Evolutionary conservation across 2,113 vertebrate species (phyloP).

Genomic region (Tympanuchus pallidicinctus): DNA sequence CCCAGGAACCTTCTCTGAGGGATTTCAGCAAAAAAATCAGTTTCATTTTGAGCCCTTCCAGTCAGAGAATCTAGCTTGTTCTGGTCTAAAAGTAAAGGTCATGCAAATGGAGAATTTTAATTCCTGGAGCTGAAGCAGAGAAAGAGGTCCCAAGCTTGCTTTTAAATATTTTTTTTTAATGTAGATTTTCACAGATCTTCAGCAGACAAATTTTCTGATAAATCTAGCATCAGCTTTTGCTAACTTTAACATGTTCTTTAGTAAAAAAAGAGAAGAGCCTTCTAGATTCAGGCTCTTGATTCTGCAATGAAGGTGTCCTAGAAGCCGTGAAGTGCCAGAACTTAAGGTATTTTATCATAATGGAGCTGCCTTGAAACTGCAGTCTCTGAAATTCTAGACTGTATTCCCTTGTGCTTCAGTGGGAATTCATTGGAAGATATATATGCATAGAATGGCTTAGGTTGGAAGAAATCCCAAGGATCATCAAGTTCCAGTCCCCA

Average conservation of each 20-base stretch:
- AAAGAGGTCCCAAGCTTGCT: neutral
- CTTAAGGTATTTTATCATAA: neutral
- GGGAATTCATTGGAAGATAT: slow-evolving; percentile 5
- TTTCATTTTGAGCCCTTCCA: neutral
- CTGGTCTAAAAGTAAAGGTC: neutral
- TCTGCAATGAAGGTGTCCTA: neutral
- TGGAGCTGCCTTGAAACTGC: neutral
- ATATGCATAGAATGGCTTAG: neutral
- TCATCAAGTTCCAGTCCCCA: no score
- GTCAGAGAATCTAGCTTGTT: neutral
- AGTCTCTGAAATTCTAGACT: neutral
- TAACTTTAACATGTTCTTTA: neutral
- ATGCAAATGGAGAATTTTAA: neutral
- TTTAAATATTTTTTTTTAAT: neutral
- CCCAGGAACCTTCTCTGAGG: neutral
- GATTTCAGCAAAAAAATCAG: neutral
- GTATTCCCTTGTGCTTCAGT: slow-evolving; percentile 3
- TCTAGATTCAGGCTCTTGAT: neutral
- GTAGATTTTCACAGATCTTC: neutral
- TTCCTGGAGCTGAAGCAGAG: neutral
- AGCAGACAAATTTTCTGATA: neutral
- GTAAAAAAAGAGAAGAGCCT: neutral
- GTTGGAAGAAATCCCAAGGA: no score
- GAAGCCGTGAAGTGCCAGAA: neutral
- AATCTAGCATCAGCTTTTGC: neutral